Percentiles rank a stretch among this genome's conserved stretches.
Conservation (phyloP, 2,888 invertebrate species). For the Sclerodermus sp. region DNA sequence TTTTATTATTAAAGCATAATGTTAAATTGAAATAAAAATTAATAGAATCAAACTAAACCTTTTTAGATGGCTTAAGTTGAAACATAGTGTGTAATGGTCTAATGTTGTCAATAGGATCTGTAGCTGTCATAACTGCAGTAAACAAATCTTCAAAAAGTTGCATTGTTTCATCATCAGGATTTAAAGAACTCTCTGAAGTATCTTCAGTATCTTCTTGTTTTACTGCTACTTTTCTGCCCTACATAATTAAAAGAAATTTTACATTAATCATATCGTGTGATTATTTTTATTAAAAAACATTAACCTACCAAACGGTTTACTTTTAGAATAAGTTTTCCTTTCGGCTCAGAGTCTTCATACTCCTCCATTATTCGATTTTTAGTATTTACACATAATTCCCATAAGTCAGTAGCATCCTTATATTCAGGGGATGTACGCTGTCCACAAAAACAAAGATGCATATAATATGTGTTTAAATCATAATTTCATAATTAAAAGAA, state of each 20-base stretch:
- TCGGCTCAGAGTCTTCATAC: constrained; percentile 61
- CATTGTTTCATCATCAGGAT: constrained; percentile 73
- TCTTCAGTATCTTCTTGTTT: constrained; percentile 68
- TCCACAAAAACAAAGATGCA: constrained; percentile 12
- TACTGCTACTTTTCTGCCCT: constrained; percentile 46
- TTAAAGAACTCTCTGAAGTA: constrained; percentile 72
- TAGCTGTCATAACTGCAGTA: constrained; percentile 83
- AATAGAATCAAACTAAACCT: constrained; percentile 56
- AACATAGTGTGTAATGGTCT: constrained; percentile 86
- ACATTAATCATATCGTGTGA: not conserved
- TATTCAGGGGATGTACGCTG: constrained; percentile 80
- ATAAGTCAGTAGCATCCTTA: constrained; percentile 85
- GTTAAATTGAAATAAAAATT: constrained; percentile 74
- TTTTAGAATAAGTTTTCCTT: constrained; percentile 62
- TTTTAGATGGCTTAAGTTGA: constrained; percentile 88
- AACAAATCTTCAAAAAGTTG: constrained; percentile 88
- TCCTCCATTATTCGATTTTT: constrained; percentile 59
- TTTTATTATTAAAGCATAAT: constrained; percentile 81
- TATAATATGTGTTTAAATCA: not conserved
- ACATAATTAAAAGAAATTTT: constrained; percentile 1
- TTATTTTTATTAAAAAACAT: constrained; percentile 3
- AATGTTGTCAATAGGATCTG: constrained; percentile 71
- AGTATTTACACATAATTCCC: constrained; percentile 76
- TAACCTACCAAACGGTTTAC: constrained; percentile 59
- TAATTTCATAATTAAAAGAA: not conserved